Percentiles rank a stretch among this genome's conserved stretches.
Conservation (phyloP, 2,888 invertebrate genomes). For the Pyrrhia umbra region DNA sequence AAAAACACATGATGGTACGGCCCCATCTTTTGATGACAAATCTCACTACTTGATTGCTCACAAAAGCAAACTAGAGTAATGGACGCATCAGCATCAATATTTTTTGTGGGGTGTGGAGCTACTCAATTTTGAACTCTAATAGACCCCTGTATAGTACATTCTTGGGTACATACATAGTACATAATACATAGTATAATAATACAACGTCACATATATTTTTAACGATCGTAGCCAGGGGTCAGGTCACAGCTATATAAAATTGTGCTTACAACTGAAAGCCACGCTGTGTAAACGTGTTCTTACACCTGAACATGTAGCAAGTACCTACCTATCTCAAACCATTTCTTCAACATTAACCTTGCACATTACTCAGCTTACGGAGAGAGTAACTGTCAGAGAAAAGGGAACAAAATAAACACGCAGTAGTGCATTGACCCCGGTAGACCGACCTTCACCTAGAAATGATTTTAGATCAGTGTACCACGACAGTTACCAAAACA, state of each 20-base stretch:
- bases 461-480: slow-evolving; percentile 42
- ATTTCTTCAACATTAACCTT: slow-evolving; percentile 23
- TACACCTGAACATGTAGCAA: not conserved
- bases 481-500: slow-evolving; percentile 12
- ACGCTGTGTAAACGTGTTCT: too few relatives aligned
- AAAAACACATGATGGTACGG: too few relatives aligned
- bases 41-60: too few relatives aligned
- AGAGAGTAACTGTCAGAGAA: slow-evolving; percentile 18
- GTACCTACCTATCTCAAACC: not conserved
- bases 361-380: slow-evolving; percentile 6
- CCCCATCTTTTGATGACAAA: too few relatives aligned
- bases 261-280: not conserved
- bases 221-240: not conserved
- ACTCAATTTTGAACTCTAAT: not conserved
- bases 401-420: slow-evolving; percentile 7
- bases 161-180: too few relatives aligned
- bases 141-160: not conserved
- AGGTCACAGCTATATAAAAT: not conserved
- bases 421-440: slow-evolving; percentile 25
- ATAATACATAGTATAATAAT: too few relatives aligned
- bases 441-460: slow-evolving; percentile 56
- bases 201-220: not conserved
- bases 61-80: too few relatives aligned
- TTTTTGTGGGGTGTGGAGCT: not conserved
- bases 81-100: too few relatives aligned